Conservation (phyloP, 1,140 invertebrate species). For the Drosophila lowei region DNA sequence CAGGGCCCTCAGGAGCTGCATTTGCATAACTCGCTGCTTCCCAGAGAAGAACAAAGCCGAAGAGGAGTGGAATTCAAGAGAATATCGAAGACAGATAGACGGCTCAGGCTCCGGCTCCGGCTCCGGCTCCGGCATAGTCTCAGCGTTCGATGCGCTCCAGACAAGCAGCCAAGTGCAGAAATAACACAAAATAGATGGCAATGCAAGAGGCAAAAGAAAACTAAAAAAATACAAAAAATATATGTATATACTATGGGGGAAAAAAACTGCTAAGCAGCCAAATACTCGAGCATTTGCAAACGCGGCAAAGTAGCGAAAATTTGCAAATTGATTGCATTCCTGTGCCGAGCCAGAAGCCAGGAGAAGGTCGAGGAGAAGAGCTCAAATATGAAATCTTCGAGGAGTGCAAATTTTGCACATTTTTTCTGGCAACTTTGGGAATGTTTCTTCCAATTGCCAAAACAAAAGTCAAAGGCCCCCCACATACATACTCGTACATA, state of each 20-base stretch:
- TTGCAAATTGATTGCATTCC: constrained; percentile 83
- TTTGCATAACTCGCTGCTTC: constrained; percentile 61
- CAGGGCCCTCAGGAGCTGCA: constrained; percentile 48
- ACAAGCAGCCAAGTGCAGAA: constrained; percentile 71
- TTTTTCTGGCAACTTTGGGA: constrained; percentile 61
- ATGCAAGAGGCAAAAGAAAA: constrained; percentile 42
- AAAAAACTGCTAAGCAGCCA: constrained; percentile 73
- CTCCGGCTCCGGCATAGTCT: constrained; percentile 14
- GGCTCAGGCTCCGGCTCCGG: neutral
- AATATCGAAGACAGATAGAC: constrained; percentile 51
- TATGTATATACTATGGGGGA: constrained; percentile 30
- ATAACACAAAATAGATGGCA: constrained; percentile 71
- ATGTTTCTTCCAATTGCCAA: constrained; percentile 41
- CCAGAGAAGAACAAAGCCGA: constrained; percentile 7
- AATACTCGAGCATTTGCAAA: constrained; percentile 80
- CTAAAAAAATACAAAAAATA: constrained; percentile 30
- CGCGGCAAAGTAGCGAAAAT: constrained; percentile 81
- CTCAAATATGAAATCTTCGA: constrained; percentile 45
- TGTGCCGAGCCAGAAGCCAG: constrained; percentile 52
- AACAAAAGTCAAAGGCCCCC: constrained; percentile 12
- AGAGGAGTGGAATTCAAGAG: constrained; percentile 4
- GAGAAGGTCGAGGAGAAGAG: constrained; percentile 22
- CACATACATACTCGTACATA: neutral
- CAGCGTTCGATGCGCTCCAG: constrained; percentile 66
- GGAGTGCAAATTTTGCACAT: constrained; percentile 72